Evolutionary conservation across 2,113 vertebrate genomes (phyloP).

Genomic region (Scortum barcoo): DNA sequence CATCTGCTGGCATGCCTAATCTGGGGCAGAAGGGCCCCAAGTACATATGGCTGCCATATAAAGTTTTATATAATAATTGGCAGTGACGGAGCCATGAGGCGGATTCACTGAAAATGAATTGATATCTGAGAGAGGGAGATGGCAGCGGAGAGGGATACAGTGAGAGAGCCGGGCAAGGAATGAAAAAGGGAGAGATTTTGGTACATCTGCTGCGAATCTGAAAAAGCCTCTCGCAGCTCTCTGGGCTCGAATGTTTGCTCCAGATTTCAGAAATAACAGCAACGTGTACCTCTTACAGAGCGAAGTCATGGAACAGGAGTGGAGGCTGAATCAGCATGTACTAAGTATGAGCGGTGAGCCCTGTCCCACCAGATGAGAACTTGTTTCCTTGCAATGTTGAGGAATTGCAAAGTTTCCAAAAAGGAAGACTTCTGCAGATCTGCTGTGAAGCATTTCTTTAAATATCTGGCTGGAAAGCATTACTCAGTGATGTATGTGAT

Average conservation of each 20-base stretch:
- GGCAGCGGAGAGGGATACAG: not conserved
- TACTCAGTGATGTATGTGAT: not conserved
- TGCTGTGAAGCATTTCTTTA: slow-evolving; percentile 12
- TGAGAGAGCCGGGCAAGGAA: slow-evolving; percentile 6
- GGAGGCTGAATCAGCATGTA: slow-evolving; percentile 55
- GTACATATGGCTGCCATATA: slow-evolving; percentile 75
- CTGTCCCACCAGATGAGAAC: slow-evolving; percentile 42
- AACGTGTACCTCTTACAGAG: slow-evolving; percentile 29
- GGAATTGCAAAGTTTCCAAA: slow-evolving; percentile 42
- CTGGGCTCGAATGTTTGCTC: slow-evolving; percentile 41
- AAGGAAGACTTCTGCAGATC: slow-evolving; percentile 30
- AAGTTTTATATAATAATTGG: slow-evolving; percentile 72
- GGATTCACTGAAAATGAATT: slow-evolving; percentile 56
- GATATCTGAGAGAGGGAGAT: slow-evolving; percentile 43
- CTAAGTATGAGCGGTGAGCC: slow-evolving; percentile 13
- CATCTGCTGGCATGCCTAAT: slow-evolving; percentile 80
- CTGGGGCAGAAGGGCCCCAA: slow-evolving; percentile 70
- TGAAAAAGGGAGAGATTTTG: slow-evolving; percentile 10
- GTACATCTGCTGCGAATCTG: slow-evolving; percentile 49
- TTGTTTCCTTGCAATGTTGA: slow-evolving; percentile 35
- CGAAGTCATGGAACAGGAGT: slow-evolving; percentile 27
- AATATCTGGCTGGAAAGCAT: not conserved
- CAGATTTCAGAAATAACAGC: slow-evolving; percentile 53
- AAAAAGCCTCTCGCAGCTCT: slow-evolving; percentile 30
- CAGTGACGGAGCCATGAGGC: slow-evolving; percentile 51